Conservation (phyloP, 2,888 invertebrate genomes). For the Tetheella fluctuosa region DNA sequence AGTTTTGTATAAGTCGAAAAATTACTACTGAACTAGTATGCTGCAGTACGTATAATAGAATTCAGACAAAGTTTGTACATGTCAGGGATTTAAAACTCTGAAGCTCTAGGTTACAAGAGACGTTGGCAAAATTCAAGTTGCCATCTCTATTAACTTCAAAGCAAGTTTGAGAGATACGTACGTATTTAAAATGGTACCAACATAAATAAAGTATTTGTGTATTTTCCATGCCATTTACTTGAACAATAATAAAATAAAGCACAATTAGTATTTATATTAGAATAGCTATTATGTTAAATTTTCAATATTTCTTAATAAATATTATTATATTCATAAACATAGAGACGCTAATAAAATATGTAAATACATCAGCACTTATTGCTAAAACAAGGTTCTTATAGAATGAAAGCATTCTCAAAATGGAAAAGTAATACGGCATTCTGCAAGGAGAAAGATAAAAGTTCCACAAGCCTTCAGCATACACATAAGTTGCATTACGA, state of each 20-base stretch:
- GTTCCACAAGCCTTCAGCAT: conserved; percentile 20
- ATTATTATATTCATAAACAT: not conserved
- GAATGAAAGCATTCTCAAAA: conserved; percentile 33
- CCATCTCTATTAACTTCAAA: conserved; percentile 3
- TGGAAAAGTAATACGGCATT: conserved; percentile 18
- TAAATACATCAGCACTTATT: not conserved
- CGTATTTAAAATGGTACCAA: not conserved
- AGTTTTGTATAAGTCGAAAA: too few species aligned
- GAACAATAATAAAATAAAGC: too few species aligned
- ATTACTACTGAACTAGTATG: not conserved
- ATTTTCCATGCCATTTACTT: too few species aligned
- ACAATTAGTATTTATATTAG: too few species aligned
- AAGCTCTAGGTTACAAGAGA: not conserved
- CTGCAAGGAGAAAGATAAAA: conserved; percentile 26
- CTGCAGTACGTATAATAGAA: not conserved
- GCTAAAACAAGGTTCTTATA: conserved; percentile 16
- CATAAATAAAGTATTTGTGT: too few species aligned
- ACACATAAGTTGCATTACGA: conserved; percentile 23
- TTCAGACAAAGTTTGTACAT: conserved; percentile 7
- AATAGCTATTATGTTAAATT: too few species aligned
- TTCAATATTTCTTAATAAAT: too few species aligned
- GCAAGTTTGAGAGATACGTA: not conserved
- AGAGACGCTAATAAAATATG: not conserved
- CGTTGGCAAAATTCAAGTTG: conserved; percentile 4
- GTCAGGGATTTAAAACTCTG: not conserved